Evolutionary conservation across 2,113 vertebrate genomes (phyloP).

Genomic region (Ibidorhyncha struthersii): DNA sequence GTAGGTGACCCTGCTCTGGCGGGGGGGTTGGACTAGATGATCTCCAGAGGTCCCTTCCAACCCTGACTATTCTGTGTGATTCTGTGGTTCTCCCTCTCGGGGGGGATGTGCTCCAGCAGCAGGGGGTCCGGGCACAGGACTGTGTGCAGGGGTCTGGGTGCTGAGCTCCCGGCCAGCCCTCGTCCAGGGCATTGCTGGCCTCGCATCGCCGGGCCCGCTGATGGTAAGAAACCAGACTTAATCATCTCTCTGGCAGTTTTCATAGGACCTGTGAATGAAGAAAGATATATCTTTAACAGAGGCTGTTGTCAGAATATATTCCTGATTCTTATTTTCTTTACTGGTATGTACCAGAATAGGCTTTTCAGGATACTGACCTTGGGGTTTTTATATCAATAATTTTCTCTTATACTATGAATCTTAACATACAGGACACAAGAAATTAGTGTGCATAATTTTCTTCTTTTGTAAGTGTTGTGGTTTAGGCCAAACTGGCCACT

Average conservation of each 20-base stretch:
- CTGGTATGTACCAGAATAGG: background rate
- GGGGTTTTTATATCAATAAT: background rate
- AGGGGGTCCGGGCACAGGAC: background rate
- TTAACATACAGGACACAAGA: background rate
- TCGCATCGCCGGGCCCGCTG: too few species aligned
- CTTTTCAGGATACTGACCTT: background rate
- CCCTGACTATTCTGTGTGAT: too few species aligned
- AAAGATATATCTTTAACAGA: background rate
- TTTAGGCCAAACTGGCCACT: too few species aligned
- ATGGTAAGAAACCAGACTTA: background rate
- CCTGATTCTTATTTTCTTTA: background rate
- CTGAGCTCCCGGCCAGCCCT: too few species aligned
- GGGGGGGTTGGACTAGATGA: too few species aligned
- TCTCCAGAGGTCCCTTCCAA: too few species aligned
- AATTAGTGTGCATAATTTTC: background rate
- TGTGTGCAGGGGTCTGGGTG: too few species aligned
- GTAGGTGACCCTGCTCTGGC: too few species aligned
- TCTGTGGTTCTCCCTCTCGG: background rate
- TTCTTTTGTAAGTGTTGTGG: background rate
- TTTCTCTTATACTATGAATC: background rate
- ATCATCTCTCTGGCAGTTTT: background rate
- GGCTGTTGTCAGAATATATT: background rate
- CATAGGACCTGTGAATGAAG: background rate
- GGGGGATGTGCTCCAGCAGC: rapidly evolving
- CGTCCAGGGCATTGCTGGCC: too few species aligned